Conservation (phyloP, 1,140 invertebrate genomes). For the Akabosia matsudoensis region DNA sequence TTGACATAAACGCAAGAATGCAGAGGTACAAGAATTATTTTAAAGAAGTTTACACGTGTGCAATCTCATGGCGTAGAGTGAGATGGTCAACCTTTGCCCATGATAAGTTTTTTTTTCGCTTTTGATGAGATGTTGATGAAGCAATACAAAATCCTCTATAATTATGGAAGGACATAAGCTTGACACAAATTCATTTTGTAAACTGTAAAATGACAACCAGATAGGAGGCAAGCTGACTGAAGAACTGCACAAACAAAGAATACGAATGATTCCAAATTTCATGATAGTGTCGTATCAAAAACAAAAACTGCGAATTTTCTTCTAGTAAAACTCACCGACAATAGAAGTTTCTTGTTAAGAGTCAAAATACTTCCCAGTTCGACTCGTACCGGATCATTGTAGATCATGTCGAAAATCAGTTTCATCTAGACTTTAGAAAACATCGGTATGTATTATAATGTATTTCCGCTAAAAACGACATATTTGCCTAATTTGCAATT, state of each 20-base stretch:
- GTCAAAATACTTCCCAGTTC: not conserved
- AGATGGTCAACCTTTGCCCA: no score
- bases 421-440: conserved; percentile 1
- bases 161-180: no score
- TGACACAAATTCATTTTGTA: no score
- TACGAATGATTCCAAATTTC: not conserved
- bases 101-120: no score
- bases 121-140: no score
- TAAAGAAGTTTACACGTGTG: no score
- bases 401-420: not conserved
- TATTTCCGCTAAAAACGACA: no score
- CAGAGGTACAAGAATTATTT: no score
- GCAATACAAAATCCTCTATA: no score
- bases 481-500: not conserved
- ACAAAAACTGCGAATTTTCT: not conserved
- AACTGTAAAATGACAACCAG: not conserved
- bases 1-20: no score
- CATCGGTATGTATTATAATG: no score
- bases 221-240: conserved; percentile 1
- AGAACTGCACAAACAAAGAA: not conserved
- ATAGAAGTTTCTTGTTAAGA: not conserved
- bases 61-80: no score
- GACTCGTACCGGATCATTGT: not conserved
- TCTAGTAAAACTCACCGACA: not conserved
- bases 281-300: not conserved